These are phyloP conservation scores for Rhimphoctona megacephalus DNA, from an alignment of 2,888 invertebrate genomes.

Conservation along the genomic window DNA sequence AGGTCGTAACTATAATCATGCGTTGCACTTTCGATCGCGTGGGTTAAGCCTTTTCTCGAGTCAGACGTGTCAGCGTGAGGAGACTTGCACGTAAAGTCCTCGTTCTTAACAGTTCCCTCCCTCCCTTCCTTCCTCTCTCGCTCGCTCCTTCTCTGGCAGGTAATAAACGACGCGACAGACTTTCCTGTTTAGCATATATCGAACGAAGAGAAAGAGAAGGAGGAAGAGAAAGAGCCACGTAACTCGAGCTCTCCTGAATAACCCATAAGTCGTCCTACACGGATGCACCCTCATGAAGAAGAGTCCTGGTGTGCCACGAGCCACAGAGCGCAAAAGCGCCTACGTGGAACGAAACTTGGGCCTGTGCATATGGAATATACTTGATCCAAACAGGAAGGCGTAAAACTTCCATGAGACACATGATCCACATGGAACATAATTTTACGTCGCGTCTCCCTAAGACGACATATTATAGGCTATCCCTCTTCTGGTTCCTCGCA, in stretches of 20 bases:
- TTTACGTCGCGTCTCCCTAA: slow-evolving; percentile 51
- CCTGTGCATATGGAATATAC: slow-evolving; percentile 10
- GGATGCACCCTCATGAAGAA: slow-evolving; percentile 46
- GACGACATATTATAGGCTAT: slow-evolving; percentile 23
- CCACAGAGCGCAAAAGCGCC: background rate
- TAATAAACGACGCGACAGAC: slow-evolving; percentile 76
- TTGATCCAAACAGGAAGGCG: slow-evolving; percentile 75
- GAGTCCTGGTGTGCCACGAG: slow-evolving; percentile 33
- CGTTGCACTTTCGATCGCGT: background rate
- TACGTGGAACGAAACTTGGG: slow-evolving; percentile 49
- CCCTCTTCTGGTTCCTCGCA: slow-evolving; percentile 9
- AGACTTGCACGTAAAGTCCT: slow-evolving; percentile 40
- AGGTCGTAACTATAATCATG: slow-evolving; percentile 4
- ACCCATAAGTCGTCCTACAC: slow-evolving; percentile 78
- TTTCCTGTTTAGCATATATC: slow-evolving; percentile 80
- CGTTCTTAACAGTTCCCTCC: slow-evolving; percentile 8
- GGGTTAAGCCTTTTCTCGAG: background rate
- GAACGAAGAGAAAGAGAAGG: slow-evolving; percentile 69
- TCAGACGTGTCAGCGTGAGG: background rate
- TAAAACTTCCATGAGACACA: slow-evolving; percentile 73
- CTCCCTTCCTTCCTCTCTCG: background rate
- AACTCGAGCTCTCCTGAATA: slow-evolving; percentile 78
- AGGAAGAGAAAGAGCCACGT: slow-evolving; percentile 8
- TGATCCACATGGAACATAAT: slow-evolving; percentile 64
- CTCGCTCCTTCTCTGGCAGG: slow-evolving; percentile 37